Base-by-base conservation (phyloP, 1,140 invertebrate species). In the Microplitis mediator region DNA sequence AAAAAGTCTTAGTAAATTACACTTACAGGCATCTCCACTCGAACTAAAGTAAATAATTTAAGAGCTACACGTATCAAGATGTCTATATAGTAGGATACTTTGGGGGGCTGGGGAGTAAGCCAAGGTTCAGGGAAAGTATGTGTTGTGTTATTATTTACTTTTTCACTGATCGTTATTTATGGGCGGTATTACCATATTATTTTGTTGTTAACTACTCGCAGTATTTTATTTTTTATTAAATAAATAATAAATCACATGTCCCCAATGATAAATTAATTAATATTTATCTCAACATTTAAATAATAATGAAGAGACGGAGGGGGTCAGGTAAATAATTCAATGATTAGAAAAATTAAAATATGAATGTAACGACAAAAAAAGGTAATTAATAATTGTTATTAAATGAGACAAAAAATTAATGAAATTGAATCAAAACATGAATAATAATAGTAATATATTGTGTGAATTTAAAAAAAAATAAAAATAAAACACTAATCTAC, bases 1-100 rank as follows among this genome's bases (percentile, higher is more conserved):
- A 86, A 86, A 86, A 86, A 86, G 84, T 86, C 84, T 86, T 86
- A 86, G 84, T 86, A 86, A 85, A 86, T 86, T 85, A 85, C 84
- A 86, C 85, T 86, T 86, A 86, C 84, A 86, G 85, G 85, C 84
- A 86, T 86, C 85, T 86, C 83, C 85, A 86, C 85, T 86, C 84
- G 82, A 86, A 86, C 84, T 85, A 86, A 86, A 86, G 84, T 86
- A 86, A 86, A 86, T 86, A 86, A 86, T 86, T 86, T 86, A 86
- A 86, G 82, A 86, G 81, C 84, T 86, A 86, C 84, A 86, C 83
- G 82, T 86, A 85, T 84, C 84, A 85, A 86, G 83, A 86, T 86
- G 82, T 86, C 83, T 86, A 85, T 86, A 86, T 81, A 85, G 81
- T 86, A 86, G 84, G 84, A 85, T 86, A 85, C 80, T 85, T 86